Conservation (phyloP, 2,113 vertebrate genomes). For the Clupea harengus region DNA sequence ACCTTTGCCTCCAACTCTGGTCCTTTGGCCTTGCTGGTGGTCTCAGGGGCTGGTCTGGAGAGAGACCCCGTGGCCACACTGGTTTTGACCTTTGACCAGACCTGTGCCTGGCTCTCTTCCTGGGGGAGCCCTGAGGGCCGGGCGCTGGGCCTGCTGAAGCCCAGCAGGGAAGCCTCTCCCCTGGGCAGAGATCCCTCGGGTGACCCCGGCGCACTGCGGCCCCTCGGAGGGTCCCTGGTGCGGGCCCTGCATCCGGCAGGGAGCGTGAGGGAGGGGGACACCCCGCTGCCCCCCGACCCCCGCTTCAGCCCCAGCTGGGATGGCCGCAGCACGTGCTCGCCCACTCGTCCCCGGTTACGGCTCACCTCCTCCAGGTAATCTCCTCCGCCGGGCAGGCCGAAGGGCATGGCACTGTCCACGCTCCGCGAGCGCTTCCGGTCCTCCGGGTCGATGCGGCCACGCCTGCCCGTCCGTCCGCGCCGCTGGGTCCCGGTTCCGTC, state of each 20-base stretch:
- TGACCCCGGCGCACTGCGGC: slow-evolving; percentile 63
- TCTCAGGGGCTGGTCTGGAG: slow-evolving; percentile 41
- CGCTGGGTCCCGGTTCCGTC: slow-evolving; percentile 78
- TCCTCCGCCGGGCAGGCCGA: slow-evolving; percentile 64
- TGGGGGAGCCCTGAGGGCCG: slow-evolving; percentile 61
- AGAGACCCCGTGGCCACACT: slow-evolving; percentile 48
- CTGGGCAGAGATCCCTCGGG: slow-evolving; percentile 62
- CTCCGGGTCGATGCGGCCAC: slow-evolving; percentile 83
- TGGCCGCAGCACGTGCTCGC: slow-evolving; percentile 81
- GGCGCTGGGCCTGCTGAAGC: slow-evolving; percentile 53
- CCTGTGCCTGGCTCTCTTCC: slow-evolving; percentile 52
- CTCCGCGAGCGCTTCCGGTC: slow-evolving; percentile 89
- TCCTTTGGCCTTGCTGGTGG: slow-evolving; percentile 29
- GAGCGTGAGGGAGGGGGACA: slow-evolving; percentile 43
- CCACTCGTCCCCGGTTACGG: slow-evolving; percentile 74
- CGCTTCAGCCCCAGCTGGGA: slow-evolving; percentile 78
- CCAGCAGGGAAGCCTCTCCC: slow-evolving; percentile 48
- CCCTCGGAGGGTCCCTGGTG: slow-evolving; percentile 43
- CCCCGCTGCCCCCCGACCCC: slow-evolving; percentile 56
- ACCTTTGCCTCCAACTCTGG: slow-evolving; percentile 66
- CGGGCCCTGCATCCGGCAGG: slow-evolving; percentile 51
- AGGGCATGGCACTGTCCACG: slow-evolving; percentile 83
- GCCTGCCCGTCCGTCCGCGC: slow-evolving; percentile 81
- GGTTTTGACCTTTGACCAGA: slow-evolving; percentile 42
- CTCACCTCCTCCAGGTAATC: slow-evolving; percentile 70